A percentile compares a stretch with the other conserved stretches of the same genome.
phyloP scores from a whole-genome alignment of 2,888 invertebrate genomes.

The Ophion ventricosus region DNA sequence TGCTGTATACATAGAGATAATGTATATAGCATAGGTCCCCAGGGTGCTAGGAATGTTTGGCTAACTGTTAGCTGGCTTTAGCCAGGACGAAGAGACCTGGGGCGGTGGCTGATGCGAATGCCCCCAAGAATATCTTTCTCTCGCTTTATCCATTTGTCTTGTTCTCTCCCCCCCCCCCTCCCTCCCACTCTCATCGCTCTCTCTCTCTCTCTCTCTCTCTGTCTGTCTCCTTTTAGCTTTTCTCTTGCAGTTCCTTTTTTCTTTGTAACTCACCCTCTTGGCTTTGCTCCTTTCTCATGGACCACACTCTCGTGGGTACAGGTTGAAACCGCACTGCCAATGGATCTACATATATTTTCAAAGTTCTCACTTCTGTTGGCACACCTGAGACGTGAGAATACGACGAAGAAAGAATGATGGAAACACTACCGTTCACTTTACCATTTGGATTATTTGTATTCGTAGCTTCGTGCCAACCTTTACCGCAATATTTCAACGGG shows the following conservation, averaged over 20 bases:
- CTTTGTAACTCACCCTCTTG: not conserved
- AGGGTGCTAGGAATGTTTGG: conserved; percentile 35
- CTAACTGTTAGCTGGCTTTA: conserved; percentile 55
- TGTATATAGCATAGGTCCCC: conserved; percentile 18
- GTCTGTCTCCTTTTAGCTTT: not conserved
- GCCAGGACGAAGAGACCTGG: conserved; percentile 39
- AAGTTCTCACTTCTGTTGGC: conserved; percentile 26
- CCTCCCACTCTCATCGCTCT: not conserved
- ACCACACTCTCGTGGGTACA: conserved; percentile 29
- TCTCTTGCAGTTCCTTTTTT: no score
- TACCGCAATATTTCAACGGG: conserved; percentile 22
- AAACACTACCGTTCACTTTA: conserved; percentile 6
- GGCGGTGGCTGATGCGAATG: conserved; percentile 47
- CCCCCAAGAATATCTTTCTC: conserved; percentile 28
- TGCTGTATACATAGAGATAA: not conserved
- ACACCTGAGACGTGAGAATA: conserved; percentile 45
- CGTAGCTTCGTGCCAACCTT: conserved; percentile 5
- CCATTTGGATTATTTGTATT: conserved; percentile 41
- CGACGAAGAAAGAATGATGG: not conserved
- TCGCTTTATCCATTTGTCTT: conserved; percentile 6
- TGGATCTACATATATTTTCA: conserved; percentile 7
- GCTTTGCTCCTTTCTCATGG: conserved; percentile 3
- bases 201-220: not conserved
- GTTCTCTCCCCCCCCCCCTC: not conserved
- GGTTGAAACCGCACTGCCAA: conserved; percentile 20